These are phyloP conservation scores for Mirounga angustirostris DNA, from an alignment of 2,113 vertebrate species.

Conservation along the genomic window DNA sequence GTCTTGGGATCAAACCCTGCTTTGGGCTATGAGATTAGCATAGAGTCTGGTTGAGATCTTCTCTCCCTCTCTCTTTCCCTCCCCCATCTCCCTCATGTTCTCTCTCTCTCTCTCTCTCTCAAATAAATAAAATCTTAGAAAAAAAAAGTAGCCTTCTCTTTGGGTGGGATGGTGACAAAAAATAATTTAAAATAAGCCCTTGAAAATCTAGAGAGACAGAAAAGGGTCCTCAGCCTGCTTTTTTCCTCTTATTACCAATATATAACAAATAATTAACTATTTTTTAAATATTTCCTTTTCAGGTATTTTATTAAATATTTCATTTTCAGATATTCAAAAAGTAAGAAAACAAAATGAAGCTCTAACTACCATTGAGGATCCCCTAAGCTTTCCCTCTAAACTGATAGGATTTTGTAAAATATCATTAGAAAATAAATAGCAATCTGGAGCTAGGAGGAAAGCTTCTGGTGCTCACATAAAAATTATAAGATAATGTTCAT, in stretches of 20 bases:
- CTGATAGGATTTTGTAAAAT: conserved; percentile 57
- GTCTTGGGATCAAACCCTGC: not conserved
- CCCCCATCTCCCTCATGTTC: not conserved
- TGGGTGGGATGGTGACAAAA: not conserved
- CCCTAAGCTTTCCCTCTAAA: conserved; percentile 9
- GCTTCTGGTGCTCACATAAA: conserved; percentile 56
- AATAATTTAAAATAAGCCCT: not conserved
- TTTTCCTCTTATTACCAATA: conserved; percentile 26
- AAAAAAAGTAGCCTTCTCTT: not conserved
- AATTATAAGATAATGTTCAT: conserved; percentile 69
- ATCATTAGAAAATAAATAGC: conserved; percentile 63
- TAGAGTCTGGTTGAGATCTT: not conserved
- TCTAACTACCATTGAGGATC: not conserved
- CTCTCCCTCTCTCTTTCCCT: not conserved
- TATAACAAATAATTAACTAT: not conserved
- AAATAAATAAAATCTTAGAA: not conserved
- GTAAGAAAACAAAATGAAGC: conserved; percentile 17
- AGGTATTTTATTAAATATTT: conserved; percentile 31
- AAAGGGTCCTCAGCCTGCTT: not conserved
- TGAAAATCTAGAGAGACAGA: not conserved
- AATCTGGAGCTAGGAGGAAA: conserved; percentile 66
- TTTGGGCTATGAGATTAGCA: not conserved
- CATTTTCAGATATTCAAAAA: conserved; percentile 45
- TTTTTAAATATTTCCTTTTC: not conserved
- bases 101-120: not conserved